phyloP scores from a whole-genome alignment of 1,140 invertebrate species.

The Penaeus japonicus region DNA sequence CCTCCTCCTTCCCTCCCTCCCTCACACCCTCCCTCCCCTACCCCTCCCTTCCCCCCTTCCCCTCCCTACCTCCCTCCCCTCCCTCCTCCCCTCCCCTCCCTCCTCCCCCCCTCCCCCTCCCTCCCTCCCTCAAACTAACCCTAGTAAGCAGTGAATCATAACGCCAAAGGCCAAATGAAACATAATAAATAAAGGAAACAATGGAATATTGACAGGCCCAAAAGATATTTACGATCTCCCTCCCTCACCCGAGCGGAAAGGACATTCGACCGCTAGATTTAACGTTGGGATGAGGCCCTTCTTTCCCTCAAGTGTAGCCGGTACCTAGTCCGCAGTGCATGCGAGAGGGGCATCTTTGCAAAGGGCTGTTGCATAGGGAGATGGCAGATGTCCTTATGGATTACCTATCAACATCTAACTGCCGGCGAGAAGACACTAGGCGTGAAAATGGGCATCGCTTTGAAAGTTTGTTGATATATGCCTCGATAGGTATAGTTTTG shows the following conservation, averaged over 20 bases:
- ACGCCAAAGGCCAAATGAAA: constrained; percentile 36
- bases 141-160: constrained; percentile 28
- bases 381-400: background rate
- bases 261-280: background rate
- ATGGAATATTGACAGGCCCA: constrained; percentile 24
- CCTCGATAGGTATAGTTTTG: too few relatives aligned
- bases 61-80: too few relatives aligned
- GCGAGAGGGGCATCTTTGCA: background rate
- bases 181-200: constrained; percentile 46
- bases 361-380: too few relatives aligned
- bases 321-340: background rate
- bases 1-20: too few relatives aligned
- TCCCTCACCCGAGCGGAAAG: background rate
- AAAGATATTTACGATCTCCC: constrained; percentile 4
- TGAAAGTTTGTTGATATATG: too few relatives aligned
- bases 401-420: background rate
- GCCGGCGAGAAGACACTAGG: background rate
- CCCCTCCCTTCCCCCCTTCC: too few relatives aligned
- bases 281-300: background rate
- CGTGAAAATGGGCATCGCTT: too few relatives aligned
- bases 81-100: too few relatives aligned
- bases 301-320: background rate
- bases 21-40: too few relatives aligned
- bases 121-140: too few relatives aligned
- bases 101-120: background rate